Evolutionary conservation across 2,113 vertebrate species (phyloP), one percentile per base, ranked within the genome.

Genomic region (Apeltes quadracus): DNA sequence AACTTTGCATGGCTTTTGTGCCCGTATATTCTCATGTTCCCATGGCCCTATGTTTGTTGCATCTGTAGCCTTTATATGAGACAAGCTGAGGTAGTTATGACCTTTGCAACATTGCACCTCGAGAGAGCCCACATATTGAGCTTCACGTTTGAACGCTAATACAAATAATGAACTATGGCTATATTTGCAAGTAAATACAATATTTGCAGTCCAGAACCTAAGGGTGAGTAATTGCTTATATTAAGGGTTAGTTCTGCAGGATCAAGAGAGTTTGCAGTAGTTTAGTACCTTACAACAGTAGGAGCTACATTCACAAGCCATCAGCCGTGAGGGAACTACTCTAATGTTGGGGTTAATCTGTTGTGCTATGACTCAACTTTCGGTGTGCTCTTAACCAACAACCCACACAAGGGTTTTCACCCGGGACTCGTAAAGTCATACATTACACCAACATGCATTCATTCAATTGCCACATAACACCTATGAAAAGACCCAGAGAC

Each of bases 301-400:
- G 9, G 44, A 66, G 9, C 14, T 22, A 67, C 38, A 18, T 20
- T 41, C 48, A 43, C 12, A 18, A 58, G 48, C 34, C 32, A 3
- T 20, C 44, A 9, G 36, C n/a, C 10, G 12, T 32, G 41, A 36
- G 36, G 32, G 18, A 39, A 75, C 20, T 59, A 20, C 41, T 72
- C 14, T 38, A 41, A 73, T 76, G n/a, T 65, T 18, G 13, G 13
- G 59, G 70, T 25, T 64, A 15, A 68, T 50, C 16, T 18, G 36
- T 51, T 32, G 18, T 22, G 29, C n/a, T 67, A 32, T 79, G 78
- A 81, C 72, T 81, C 84, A 72, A 25, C 20, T 72, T 36, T 51
- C 67, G 34, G 1, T 5, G 10, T 38, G 22, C 18, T 29, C n/a
- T 16, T 32, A 15, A 76, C 36, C 22, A 32, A 61, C 39, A 25